Percentiles rank a stretch among this genome's conserved stretches.
These are phyloP conservation scores for Pogoniulus pusillus DNA, from an alignment of 2,797 vertebrate species.

Conservation along the genomic window DNA sequence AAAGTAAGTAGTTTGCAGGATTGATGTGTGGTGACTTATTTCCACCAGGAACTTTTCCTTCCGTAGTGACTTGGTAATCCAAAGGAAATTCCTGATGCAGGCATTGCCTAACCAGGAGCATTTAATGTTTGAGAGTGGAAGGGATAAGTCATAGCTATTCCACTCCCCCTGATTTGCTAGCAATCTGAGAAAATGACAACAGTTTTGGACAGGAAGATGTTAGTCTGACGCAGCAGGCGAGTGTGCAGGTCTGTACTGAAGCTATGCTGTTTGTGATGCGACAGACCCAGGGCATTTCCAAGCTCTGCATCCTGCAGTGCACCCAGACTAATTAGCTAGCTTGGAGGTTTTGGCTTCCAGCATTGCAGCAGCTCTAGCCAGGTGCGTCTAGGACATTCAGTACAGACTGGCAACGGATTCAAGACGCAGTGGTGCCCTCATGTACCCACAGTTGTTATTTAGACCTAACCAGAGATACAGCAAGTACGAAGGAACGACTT, in stretches of 20 bases:
- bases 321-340: neutral
- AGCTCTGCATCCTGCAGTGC: neutral
- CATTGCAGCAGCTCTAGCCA: neutral
- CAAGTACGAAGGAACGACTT: neutral
- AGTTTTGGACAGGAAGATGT: conserved; percentile 18
- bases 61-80: neutral
- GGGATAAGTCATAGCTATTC: neutral
- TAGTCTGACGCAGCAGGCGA: neutral
- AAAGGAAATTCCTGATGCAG: conserved; percentile 25
- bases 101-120: neutral
- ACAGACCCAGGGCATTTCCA: neutral
- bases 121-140: conserved; percentile 11
- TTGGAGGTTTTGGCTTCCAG: neutral
- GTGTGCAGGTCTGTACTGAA: neutral
- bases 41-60: conserved; percentile 22
- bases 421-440: neutral
- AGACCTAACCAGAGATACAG: accelerated
- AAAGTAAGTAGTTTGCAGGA: neutral
- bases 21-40: neutral
- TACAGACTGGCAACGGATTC: neutral
- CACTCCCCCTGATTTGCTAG: neutral
- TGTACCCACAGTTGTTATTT: neutral
- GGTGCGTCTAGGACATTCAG: neutral
- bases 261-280: neutral
- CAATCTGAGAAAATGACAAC: neutral